Evolutionary conservation across 2,888 invertebrate species (phyloP).

Genomic region (Hydrotaea diabolus): DNA sequence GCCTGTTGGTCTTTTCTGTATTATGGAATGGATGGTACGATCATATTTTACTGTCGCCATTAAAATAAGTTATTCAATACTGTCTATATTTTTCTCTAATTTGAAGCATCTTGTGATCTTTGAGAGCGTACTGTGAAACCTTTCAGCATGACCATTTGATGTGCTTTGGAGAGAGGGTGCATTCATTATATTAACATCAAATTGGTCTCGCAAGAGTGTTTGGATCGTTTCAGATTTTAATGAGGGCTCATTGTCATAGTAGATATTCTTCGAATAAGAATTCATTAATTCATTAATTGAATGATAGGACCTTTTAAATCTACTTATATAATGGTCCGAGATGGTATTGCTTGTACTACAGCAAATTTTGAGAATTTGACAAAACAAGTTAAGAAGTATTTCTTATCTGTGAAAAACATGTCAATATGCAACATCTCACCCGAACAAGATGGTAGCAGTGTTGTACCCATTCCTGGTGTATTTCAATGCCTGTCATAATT

Average conservation of each 20-base stretch:
- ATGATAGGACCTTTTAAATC: slow-evolving; percentile 58
- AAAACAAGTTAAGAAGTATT: slow-evolving; percentile 64
- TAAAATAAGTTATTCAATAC: slow-evolving; percentile 42
- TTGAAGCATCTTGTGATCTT: slow-evolving; percentile 63
- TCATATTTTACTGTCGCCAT: slow-evolving; percentile 55
- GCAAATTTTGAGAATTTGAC: slow-evolving; percentile 69
- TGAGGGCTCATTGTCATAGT: slow-evolving; percentile 34
- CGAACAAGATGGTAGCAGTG: slow-evolving; percentile 29
- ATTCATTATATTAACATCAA: not conserved
- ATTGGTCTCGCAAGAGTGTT: slow-evolving; percentile 21
- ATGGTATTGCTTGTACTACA: slow-evolving; percentile 65
- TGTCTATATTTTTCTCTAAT: slow-evolving; percentile 13
- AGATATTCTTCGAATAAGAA: not conserved
- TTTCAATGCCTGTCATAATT: slow-evolving; percentile 35
- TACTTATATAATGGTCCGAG: slow-evolving; percentile 66
- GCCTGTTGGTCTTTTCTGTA: slow-evolving; percentile 49
- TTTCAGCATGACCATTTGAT: slow-evolving; percentile 67
- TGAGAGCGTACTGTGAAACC: slow-evolving; percentile 64
- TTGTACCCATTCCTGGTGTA: slow-evolving; percentile 25
- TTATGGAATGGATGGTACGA: slow-evolving; percentile 51
- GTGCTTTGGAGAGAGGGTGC: slow-evolving; percentile 33
- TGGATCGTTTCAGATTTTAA: slow-evolving; percentile 34
- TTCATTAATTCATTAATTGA: slow-evolving; percentile 46
- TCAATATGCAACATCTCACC: slow-evolving; percentile 48
- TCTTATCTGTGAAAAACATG: slow-evolving; percentile 63